Percentiles rank a stretch among this genome's conserved stretches.
Conservation (phyloP, 2,888 invertebrate species). For the Drosophila pseudotalamancana region DNA sequence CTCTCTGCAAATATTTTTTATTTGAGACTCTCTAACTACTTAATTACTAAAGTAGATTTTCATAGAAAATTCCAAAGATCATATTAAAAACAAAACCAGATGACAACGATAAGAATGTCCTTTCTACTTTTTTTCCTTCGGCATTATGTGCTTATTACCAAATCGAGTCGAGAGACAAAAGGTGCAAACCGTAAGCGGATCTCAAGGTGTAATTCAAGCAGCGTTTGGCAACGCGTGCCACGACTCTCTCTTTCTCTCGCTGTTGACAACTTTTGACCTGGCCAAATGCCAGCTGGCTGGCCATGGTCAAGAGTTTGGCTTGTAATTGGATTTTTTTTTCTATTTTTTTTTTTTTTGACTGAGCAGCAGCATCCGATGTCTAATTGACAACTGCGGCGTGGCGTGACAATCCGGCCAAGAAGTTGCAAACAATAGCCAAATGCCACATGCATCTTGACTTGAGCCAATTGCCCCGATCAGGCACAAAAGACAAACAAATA, state of each 20-base stretch:
- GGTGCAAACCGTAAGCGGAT: conserved; percentile 23
- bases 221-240: conserved; percentile 75
- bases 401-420: conserved; percentile 71
- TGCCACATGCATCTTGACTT: conserved; percentile 70
- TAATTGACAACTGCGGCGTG: conserved; percentile 67
- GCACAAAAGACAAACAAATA: conserved; percentile 75
- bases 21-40: too few species aligned
- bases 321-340: conserved; percentile 75
- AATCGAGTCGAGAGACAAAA: too few species aligned
- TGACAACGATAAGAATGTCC: too few species aligned
- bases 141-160: too few species aligned
- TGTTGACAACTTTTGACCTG: conserved; percentile 28
- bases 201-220: conserved; percentile 31
- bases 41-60: too few species aligned
- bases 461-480: conserved; percentile 75
- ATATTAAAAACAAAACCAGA: too few species aligned
- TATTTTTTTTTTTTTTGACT: too few species aligned
- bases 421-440: conserved; percentile 38
- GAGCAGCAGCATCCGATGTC: conserved; percentile 37
- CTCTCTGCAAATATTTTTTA: too few species aligned
- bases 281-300: too few species aligned
- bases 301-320: conserved; percentile 42
- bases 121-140: too few species aligned
- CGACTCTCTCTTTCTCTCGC: conserved; percentile 37
- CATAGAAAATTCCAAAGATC: too few species aligned